Conservation (phyloP, 2,113 vertebrate species). For the Elephantulus edwardii region DNA sequence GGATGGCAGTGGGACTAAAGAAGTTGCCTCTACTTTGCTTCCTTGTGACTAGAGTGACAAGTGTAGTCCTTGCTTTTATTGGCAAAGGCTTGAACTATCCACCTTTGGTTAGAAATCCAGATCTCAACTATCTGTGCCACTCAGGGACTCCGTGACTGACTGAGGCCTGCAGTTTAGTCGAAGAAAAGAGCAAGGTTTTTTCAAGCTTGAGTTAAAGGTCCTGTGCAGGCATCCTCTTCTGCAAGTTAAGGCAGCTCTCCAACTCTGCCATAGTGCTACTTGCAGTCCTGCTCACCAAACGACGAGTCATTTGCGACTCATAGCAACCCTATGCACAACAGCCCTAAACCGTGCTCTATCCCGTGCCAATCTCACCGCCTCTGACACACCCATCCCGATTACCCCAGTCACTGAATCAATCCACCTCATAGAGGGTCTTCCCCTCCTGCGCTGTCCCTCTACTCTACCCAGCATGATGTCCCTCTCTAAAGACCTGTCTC, state of each 20-base stretch:
- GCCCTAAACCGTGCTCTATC: no score
- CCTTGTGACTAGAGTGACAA: background rate
- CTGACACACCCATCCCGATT: no score
- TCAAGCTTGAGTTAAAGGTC: background rate
- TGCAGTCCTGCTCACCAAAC: background rate
- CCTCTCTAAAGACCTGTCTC: no score
- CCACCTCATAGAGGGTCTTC: no score
- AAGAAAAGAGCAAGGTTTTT: background rate
- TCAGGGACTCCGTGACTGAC: background rate
- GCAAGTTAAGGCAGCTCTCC: background rate
- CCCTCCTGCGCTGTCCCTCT: no score
- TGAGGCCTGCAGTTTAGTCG: background rate
- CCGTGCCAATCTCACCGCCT: no score
- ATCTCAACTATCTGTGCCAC: background rate
- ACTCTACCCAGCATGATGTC: no score
- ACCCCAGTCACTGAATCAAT: no score
- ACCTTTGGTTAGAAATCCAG: background rate
- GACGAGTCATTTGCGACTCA: background rate
- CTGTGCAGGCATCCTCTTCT: background rate
- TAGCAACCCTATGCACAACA: no score
- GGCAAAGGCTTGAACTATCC: background rate
- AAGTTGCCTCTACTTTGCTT: constrained; percentile 26
- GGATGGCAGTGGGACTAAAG: background rate
- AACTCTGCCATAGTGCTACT: background rate
- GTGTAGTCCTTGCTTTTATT: background rate